Evolutionary conservation across 2,797 vertebrate genomes (phyloP).

Genomic region (Pelochelys cantorii): DNA sequence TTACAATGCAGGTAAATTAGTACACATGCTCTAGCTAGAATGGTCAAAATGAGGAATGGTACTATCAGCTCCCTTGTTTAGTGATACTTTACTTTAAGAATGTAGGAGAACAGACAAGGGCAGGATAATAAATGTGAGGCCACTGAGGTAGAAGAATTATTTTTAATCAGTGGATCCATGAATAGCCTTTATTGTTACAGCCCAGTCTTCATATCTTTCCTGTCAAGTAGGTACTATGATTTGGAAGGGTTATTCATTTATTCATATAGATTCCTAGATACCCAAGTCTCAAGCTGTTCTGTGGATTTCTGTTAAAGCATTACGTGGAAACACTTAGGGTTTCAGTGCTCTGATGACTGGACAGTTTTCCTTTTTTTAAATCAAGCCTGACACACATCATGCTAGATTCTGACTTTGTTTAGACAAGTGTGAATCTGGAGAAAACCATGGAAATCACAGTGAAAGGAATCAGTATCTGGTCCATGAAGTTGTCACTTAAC

Average conservation of each 20-base stretch:
- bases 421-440: neutral
- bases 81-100: neutral
- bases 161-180: neutral
- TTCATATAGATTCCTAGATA: neutral
- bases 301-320: neutral
- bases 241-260: conserved; percentile 23
- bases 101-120: neutral
- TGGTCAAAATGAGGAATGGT: neutral
- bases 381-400: neutral
- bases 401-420: neutral
- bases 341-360: neutral
- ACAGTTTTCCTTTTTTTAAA: neutral
- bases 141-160: neutral
- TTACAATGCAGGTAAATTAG: neutral
- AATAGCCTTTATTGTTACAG: neutral
- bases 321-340: neutral
- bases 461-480: neutral
- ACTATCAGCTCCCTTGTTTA: neutral
- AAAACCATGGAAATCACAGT: neutral
- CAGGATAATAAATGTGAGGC: neutral
- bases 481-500: neutral
- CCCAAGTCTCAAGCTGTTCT: neutral
- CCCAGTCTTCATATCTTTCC: neutral
- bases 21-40: fast-evolving
- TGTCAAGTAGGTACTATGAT: neutral